Evolutionary conservation across 2,888 invertebrate species (phyloP).

Genomic region (Glyphotaelius pellucidus): DNA sequence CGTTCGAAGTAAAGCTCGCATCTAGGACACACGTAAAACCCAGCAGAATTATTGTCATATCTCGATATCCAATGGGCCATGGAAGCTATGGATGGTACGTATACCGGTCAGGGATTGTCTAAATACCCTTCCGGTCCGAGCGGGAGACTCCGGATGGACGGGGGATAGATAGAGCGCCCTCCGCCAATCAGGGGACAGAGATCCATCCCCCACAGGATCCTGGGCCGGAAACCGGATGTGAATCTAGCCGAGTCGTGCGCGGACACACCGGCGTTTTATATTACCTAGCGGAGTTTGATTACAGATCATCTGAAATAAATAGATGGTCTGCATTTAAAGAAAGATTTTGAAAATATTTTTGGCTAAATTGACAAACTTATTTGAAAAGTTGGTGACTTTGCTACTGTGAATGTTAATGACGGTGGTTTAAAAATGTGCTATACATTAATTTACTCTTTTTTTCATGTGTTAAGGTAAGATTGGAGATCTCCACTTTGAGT

Average conservation of each 20-base stretch:
- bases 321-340: not conserved
- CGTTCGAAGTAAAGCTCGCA: not conserved
- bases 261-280: constrained; percentile 64
- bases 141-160: constrained; percentile 39
- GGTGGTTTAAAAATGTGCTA: too few relatives aligned
- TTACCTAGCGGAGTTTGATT: constrained; percentile 50
- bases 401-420: too few relatives aligned
- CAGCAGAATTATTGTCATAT: constrained; percentile 15
- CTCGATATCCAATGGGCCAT: constrained; percentile 47
- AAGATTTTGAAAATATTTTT: not conserved
- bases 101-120: constrained; percentile 42
- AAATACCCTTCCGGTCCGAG: constrained; percentile 40
- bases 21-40: not conserved
- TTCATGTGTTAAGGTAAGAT: too few relatives aligned
- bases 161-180: constrained; percentile 42
- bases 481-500: too few relatives aligned
- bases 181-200: constrained; percentile 54
- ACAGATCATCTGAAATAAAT: constrained; percentile 5
- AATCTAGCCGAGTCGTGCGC: constrained; percentile 65
- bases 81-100: not conserved
- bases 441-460: too few relatives aligned
- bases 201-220: constrained; percentile 39
- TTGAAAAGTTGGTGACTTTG: not conserved
- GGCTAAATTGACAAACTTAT: not conserved
- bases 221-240: constrained; percentile 64